Evolutionary conservation across 2,113 vertebrate species (phyloP).

Genomic region (Chaetodon auriga): DNA sequence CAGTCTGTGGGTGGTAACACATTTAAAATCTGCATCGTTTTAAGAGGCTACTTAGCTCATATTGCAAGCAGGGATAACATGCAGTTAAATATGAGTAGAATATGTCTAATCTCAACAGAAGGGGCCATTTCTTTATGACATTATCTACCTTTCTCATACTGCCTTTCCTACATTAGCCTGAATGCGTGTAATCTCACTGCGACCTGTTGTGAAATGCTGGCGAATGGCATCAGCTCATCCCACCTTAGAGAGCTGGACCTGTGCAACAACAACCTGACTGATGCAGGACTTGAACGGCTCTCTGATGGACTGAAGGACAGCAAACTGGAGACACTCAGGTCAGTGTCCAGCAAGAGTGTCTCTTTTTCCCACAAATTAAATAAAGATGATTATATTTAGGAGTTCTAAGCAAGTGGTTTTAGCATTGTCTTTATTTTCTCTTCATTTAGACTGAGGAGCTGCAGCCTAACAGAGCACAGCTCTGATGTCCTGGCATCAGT

Average conservation of each 20-base stretch:
- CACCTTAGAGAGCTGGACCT: slow-evolving; percentile 65
- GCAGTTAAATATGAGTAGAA: not conserved
- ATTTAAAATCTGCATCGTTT: not conserved
- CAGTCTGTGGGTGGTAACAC: not conserved
- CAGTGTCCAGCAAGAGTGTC: not conserved
- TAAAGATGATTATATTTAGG: not conserved
- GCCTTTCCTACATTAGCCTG: slow-evolving; percentile 51
- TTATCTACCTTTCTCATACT: not conserved
- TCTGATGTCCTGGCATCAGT: slow-evolving; percentile 28
- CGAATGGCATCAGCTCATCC: slow-evolving; percentile 39
- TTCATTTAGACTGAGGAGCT: slow-evolving; percentile 64
- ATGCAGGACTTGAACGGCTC: slow-evolving; percentile 56
- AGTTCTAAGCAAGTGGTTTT: not conserved
- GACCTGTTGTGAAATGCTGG: slow-evolving; percentile 60
- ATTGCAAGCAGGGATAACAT: not conserved
- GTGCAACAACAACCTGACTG: slow-evolving; percentile 72
- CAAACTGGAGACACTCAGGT: slow-evolving; percentile 68
- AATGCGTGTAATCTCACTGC: slow-evolving; percentile 63
- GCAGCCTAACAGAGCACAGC: slow-evolving; percentile 59
- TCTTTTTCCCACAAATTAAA: not conserved
- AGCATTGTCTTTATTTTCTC: not conserved
- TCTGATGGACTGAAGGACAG: slow-evolving; percentile 41
- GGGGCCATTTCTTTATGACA: not conserved
- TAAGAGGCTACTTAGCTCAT: not conserved
- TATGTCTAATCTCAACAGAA: not conserved